phyloP scores from a whole-genome alignment of 2,113 vertebrate genomes.

The Periophthalmus modestus region DNA sequence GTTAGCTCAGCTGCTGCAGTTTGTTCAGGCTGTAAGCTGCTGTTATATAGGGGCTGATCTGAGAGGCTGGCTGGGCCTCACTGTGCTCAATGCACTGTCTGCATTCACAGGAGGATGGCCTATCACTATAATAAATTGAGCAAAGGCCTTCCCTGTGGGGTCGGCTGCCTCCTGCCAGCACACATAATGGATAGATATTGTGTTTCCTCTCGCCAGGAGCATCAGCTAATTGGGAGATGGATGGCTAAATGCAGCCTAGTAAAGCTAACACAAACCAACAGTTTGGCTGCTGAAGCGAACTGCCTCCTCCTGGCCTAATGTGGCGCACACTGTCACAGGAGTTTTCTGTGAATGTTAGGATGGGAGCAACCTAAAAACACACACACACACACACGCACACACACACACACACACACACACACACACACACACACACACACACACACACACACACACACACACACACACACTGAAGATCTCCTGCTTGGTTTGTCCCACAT shows the following conservation, averaged over 20 bases:
- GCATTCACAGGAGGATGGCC: slow-evolving; percentile 43
- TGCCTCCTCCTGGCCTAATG: slow-evolving; percentile 28
- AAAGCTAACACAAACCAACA: slow-evolving; percentile 6
- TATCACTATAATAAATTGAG: slow-evolving; percentile 58
- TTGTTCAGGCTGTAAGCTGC: background rate
- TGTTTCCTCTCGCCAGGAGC: slow-evolving; percentile 36
- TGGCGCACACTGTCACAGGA: background rate
- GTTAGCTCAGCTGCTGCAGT: too few relatives aligned
- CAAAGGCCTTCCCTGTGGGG: slow-evolving; percentile 24
- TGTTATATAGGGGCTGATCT: background rate
- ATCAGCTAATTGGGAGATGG: slow-evolving; percentile 44
- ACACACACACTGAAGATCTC: too few relatives aligned
- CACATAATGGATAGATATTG: slow-evolving; percentile 47
- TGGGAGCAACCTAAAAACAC: too few relatives aligned
- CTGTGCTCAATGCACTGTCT: slow-evolving; percentile 21
- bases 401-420: too few relatives aligned
- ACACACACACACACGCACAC: background rate
- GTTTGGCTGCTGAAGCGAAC: background rate
- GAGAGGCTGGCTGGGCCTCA: background rate
- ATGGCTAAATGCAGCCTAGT: slow-evolving; percentile 18
- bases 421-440: too few relatives aligned
- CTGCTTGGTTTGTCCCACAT: too few relatives aligned
- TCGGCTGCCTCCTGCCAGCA: slow-evolving; percentile 26
- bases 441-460: too few relatives aligned
- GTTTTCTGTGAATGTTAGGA: background rate